phyloP scores from a whole-genome alignment of 1,140 invertebrate species.

The Helicorthomorpha holstii region DNA sequence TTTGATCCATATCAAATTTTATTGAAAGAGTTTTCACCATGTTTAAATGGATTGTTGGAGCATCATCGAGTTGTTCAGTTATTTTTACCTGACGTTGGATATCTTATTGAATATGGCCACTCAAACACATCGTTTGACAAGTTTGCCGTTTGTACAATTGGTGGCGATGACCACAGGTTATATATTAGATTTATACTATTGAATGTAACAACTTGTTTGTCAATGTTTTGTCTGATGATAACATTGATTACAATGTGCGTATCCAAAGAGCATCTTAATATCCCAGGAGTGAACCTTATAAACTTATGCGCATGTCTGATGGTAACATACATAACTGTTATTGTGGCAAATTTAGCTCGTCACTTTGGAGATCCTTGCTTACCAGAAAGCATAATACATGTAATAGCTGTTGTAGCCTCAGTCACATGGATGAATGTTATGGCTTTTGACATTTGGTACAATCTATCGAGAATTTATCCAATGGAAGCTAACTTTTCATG shows the following conservation, averaged over 20 bases:
- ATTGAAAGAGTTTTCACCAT: background rate
- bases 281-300: conserved; percentile 15
- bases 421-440: conserved; percentile 34
- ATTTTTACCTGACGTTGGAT: background rate
- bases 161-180: background rate
- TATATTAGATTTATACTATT: background rate
- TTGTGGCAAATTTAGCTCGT: conserved; percentile 9
- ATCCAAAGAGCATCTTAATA: conserved; percentile 10
- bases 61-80: background rate
- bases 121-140: background rate
- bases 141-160: background rate
- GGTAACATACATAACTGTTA: conserved; percentile 10
- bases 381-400: background rate
- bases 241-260: background rate
- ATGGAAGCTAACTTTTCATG: conserved; percentile 10
- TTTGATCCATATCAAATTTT: background rate
- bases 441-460: conserved; percentile 28
- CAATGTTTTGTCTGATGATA: background rate
- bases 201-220: background rate
- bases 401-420: conserved; percentile 22
- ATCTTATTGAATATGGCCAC: background rate
- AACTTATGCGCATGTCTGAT: conserved; percentile 11
- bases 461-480: conserved; percentile 15
- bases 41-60: background rate
- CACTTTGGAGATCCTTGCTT: background rate